Conservation (phyloP, 92 coral and sea anemone genomes). For the Parazoanthus darwini region DNA sequence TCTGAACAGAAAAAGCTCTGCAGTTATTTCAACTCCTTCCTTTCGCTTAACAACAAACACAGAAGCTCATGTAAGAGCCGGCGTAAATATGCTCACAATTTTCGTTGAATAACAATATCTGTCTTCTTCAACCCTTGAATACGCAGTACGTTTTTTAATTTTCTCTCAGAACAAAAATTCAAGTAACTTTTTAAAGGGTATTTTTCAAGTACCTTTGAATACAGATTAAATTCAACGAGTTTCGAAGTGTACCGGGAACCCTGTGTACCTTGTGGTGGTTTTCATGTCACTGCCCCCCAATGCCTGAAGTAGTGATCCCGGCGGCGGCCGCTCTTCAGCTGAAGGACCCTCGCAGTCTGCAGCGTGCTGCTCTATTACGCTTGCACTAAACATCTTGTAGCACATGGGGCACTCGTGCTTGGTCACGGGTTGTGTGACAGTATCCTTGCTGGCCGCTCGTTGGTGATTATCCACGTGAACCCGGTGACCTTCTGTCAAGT, state of each 20-base stretch:
- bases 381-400: conserved; percentile 33
- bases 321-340: background rate
- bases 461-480: background rate
- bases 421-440: background rate
- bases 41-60: too few relatives aligned
- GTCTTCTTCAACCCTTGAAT: too few relatives aligned
- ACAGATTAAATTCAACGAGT: background rate
- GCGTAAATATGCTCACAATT: background rate
- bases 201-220: background rate
- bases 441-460: background rate
- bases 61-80: too few relatives aligned
- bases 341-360: conserved; percentile 26
- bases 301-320: background rate
- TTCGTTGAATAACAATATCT: background rate
- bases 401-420: conserved; percentile 38
- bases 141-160: too few relatives aligned
- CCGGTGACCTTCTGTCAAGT: conserved; percentile 16
- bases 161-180: too few relatives aligned
- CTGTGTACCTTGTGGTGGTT: conserved; percentile 7
- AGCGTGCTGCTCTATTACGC: conserved; percentile 20
- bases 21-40: too few relatives aligned
- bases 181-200: too few relatives aligned
- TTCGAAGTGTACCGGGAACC: too few relatives aligned
- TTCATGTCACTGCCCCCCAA: background rate
- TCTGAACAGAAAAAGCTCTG: too few relatives aligned